Percentiles rank a stretch among this genome's conserved stretches.
Conservation (phyloP, 2,888 invertebrate species). For the Leptinotarsa rubiginosa region DNA sequence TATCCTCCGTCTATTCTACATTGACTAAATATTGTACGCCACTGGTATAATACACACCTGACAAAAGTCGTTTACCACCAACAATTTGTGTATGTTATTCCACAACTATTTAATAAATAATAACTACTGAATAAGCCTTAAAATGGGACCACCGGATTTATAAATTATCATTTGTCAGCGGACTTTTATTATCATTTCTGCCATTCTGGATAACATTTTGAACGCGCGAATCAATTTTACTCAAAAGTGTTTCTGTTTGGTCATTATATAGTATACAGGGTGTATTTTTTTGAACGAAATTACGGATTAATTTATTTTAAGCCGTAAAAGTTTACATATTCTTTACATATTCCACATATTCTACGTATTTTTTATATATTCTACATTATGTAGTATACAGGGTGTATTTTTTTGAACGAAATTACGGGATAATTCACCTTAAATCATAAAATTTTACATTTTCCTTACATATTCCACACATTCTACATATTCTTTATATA, state of each 20-base stretch:
- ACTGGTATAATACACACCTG: conserved; percentile 47
- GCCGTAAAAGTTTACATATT: too few relatives aligned
- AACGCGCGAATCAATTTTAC: not conserved
- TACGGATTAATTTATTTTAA: too few relatives aligned
- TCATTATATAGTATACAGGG: too few relatives aligned
- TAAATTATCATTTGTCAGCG: conserved; percentile 49
- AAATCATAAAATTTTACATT: too few relatives aligned
- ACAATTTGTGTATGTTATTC: conserved; percentile 52
- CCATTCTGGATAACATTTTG: not conserved
- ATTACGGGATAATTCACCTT: too few relatives aligned
- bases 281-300: too few relatives aligned
- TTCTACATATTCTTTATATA: too few relatives aligned
- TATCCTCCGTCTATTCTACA: not conserved
- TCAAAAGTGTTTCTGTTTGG: not conserved
- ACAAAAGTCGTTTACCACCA: conserved; percentile 54
- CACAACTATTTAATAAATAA: conserved; percentile 51
- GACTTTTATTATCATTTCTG: conserved; percentile 38
- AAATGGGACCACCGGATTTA: conserved; percentile 52
- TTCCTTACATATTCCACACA: too few relatives aligned
- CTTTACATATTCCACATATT: too few relatives aligned
- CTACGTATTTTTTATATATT: too few relatives aligned
- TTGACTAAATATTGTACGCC: conserved; percentile 23
- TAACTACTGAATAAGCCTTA: conserved; percentile 54
- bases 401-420: too few relatives aligned
- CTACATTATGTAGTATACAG: too few relatives aligned